Conservation (phyloP, 2,888 invertebrate species). For the Nomada ferruginata region DNA sequence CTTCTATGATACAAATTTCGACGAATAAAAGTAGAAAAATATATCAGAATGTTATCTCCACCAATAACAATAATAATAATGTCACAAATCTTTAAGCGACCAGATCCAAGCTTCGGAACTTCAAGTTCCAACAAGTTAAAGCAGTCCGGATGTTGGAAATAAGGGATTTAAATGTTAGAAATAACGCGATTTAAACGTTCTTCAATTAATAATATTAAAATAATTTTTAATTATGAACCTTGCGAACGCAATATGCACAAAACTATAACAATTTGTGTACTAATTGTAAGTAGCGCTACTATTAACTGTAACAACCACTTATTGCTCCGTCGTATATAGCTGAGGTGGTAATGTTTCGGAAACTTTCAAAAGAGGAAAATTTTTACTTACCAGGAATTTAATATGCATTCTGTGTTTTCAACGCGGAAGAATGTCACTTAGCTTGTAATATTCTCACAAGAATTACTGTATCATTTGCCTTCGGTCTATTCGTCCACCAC, state of each 20-base stretch:
- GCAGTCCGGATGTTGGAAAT: too few relatives aligned
- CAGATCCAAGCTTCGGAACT: too few relatives aligned
- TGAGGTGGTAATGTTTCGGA: neutral
- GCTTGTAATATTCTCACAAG: conserved; percentile 7
- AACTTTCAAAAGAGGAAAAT: neutral
- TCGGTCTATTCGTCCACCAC: neutral
- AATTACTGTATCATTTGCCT: conserved; percentile 7
- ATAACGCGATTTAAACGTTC: too few relatives aligned
- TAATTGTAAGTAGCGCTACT: too few relatives aligned
- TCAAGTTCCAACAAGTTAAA: too few relatives aligned
- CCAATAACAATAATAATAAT: neutral
- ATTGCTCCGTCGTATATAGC: too few relatives aligned
- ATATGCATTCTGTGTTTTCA: conserved; percentile 18
- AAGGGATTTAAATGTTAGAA: too few relatives aligned
- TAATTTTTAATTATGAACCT: too few relatives aligned
- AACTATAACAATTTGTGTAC: too few relatives aligned
- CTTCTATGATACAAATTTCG: neutral
- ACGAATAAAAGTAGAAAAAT: neutral
- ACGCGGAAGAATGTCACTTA: conserved; percentile 3
- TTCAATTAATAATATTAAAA: too few relatives aligned
- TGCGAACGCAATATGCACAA: too few relatives aligned
- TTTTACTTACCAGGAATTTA: conserved; percentile 40
- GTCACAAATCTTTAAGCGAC: neutral
- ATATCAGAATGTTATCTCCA: neutral
- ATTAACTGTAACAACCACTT: too few relatives aligned